phyloP scores from a whole-genome alignment of 2,113 vertebrate species.

The Crotalus viridis region DNA sequence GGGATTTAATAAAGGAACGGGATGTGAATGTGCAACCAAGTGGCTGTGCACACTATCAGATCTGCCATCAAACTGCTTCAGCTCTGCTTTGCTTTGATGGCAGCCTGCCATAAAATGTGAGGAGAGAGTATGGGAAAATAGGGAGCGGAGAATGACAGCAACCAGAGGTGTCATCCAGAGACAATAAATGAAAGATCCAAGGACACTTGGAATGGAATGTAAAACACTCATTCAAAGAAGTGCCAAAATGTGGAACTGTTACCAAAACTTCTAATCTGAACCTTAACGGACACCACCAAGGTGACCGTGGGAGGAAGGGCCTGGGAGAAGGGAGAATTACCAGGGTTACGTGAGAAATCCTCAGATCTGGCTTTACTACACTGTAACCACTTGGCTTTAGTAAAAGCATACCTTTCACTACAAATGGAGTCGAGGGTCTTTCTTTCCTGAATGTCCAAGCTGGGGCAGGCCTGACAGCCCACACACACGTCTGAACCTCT shows the following conservation, averaged over 20 bases:
- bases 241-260: background rate
- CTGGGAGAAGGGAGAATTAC: background rate
- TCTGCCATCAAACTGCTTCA: too few relatives aligned
- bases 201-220: background rate
- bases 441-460: background rate
- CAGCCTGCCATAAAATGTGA: too few relatives aligned
- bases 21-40: background rate
- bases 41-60: background rate
- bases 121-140: background rate
- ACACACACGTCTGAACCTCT: background rate
- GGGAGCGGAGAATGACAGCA: background rate
- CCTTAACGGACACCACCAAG: background rate
- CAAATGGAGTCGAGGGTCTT: background rate
- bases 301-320: background rate
- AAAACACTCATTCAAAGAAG: background rate
- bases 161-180: background rate
- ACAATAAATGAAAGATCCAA: background rate
- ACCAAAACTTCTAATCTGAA: background rate
- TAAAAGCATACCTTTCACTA: background rate
- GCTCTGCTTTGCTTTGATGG: too few relatives aligned
- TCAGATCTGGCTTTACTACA: background rate
- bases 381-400: background rate
- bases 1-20: background rate
- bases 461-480: background rate
- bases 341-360: background rate